Evolutionary conservation across 2,113 vertebrate genomes (phyloP).

Genomic region (Amia ocellicauda): DNA sequence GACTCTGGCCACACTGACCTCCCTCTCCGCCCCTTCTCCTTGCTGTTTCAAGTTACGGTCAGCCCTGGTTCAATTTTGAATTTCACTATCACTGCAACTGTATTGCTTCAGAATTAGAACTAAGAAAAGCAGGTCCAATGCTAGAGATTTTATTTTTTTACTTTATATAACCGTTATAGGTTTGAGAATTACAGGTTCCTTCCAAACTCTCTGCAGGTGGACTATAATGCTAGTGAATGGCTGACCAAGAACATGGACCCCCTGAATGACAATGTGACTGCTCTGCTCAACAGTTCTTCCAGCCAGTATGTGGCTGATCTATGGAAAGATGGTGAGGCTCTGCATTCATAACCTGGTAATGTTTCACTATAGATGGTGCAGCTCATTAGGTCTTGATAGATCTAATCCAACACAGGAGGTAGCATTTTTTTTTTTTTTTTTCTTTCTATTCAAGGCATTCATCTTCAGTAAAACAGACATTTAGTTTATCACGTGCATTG

Average conservation of each 20-base stretch:
- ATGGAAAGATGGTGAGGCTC: slow-evolving; percentile 86
- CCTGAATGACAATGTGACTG: slow-evolving; percentile 86
- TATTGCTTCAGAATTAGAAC: too few species aligned
- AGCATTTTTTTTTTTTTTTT: background rate
- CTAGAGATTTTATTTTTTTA: background rate
- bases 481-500: too few species aligned
- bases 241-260: slow-evolving; percentile 98
- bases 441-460: background rate
- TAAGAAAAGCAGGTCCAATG: too few species aligned
- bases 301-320: slow-evolving; percentile 87
- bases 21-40: background rate
- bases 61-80: too few species aligned
- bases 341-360: background rate
- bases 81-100: too few species aligned
- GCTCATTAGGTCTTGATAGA: too few species aligned
- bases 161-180: background rate
- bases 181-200: too few species aligned
- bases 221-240: slow-evolving; percentile 86
- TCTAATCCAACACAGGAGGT: background rate
- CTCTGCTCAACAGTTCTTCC: slow-evolving; percentile 86
- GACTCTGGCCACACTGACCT: background rate
- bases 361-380: too few species aligned
- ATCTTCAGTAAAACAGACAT: background rate
- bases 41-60: too few species aligned
- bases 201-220: slow-evolving; percentile 81